Percentiles rank a stretch among this genome's conserved stretches.
Conservation (phyloP, 2,797 vertebrate genomes). For the Acipenser ruthenus region DNA sequence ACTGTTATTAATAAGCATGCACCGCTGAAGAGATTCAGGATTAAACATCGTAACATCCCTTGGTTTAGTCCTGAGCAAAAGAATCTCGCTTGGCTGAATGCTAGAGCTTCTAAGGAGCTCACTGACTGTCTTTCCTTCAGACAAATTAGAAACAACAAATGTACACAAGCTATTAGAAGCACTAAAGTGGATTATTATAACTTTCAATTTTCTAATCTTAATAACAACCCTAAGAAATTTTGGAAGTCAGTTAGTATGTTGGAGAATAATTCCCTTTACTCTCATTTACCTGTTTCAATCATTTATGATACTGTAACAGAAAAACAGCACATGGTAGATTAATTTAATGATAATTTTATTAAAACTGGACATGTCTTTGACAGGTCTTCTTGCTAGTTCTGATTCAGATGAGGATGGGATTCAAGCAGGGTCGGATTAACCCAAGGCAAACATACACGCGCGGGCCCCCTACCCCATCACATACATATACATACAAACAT, state of each 20-base stretch:
- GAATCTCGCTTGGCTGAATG: neutral
- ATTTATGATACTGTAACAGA: neutral
- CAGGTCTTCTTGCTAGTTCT: neutral
- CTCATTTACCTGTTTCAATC: neutral
- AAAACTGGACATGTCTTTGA: neutral
- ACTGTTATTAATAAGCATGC: no score
- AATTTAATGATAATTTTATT: neutral
- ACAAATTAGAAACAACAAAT: neutral
- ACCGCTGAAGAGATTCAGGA: no score
- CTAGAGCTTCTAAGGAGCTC: neutral
- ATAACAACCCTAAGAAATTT: neutral
- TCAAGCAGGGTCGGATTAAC: neutral
- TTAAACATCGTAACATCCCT: no score
- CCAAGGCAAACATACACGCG: no score
- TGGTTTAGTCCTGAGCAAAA: neutral
- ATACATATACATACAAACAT: no score
- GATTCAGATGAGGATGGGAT: neutral
- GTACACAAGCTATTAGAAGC: neutral
- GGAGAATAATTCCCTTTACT: neutral
- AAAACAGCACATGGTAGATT: neutral
- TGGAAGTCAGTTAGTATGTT: neutral
- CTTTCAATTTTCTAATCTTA: neutral
- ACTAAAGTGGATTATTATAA: neutral
- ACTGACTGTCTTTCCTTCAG: neutral
- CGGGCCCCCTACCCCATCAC: no score